A percentile compares a stretch with the other conserved stretches of the same genome.
phyloP scores from a whole-genome alignment of 1,140 invertebrate species.

The Microvelia longipes region DNA sequence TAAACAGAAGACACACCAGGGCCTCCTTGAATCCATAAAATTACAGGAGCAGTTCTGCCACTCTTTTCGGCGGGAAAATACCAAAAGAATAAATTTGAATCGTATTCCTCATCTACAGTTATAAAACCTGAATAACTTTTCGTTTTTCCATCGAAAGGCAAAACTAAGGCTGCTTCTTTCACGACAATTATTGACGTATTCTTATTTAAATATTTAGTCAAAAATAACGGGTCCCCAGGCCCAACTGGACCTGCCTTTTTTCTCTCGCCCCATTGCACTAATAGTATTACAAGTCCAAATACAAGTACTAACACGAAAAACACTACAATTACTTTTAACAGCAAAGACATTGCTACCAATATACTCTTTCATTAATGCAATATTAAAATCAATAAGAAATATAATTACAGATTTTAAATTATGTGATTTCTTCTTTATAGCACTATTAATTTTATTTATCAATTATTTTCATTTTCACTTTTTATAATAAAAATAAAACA shows the following conservation, averaged over 20 bases:
- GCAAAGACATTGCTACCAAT: not conserved
- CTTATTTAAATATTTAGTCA: conserved; percentile 9
- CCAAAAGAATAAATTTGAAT: conserved; percentile 56
- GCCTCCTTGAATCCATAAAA: conserved; percentile 64
- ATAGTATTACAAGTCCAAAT: not conserved
- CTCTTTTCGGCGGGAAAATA: conserved; percentile 46
- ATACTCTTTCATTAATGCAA: too few species aligned
- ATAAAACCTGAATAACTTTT: conserved; percentile 45
- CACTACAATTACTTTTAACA: too few species aligned
- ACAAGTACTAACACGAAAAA: not conserved
- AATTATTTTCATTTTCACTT: not conserved
- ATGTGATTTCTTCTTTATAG: conserved; percentile 2
- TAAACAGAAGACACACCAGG: conserved; percentile 52
- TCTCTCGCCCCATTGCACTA: not conserved
- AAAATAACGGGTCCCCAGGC: conserved; percentile 6
- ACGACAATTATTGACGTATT: conserved; percentile 3
- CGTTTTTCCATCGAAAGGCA: conserved; percentile 2
- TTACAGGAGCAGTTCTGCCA: conserved; percentile 38
- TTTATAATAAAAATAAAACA: too few species aligned
- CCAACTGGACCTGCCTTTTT: not conserved
- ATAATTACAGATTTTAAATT: too few species aligned
- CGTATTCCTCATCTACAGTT: conserved; percentile 49
- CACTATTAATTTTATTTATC: not conserved
- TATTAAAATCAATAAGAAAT: too few species aligned
- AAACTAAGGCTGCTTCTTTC: conserved; percentile 2